Base-by-base conservation (phyloP, 2,888 invertebrate species). In the Eremobia ochroleuca region DNA sequence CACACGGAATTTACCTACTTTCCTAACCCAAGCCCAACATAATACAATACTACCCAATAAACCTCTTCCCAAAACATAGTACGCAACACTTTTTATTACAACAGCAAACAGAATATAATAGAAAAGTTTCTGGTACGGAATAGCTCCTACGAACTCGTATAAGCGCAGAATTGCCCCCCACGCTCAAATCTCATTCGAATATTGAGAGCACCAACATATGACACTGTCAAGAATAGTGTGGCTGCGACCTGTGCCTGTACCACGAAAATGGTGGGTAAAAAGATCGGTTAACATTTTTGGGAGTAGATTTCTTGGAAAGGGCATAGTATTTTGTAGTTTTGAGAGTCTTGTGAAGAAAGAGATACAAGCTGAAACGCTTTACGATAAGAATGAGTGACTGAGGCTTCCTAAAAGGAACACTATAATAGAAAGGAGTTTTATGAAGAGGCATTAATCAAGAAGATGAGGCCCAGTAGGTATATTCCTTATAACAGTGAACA, bases 151-250 rank as follows among this genome's bases (percentile, higher is more conserved):
- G n/a, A 70, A 65, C 73, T 70, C 74, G 77, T 76, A 55, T 69
- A 76, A 62, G 73, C 59, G 31, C 52, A 61, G 69, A 85, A 86
- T 87, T 71, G 73, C 59, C 76, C 85, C 85, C 85, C 75, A 49
- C 70, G 77, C 86, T 82, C 85, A 59, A 77, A 87, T 86, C 85
- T 86, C 82, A 79, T 81, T 86, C 73, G 79, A 85, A 85, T 81
- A 78, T 73, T 73, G 76, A 77, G 73, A 74, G 67, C 58, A 62
- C 52, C 62, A 61, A 34, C 70, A 69, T 70, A 79, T 79, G 77
- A 83, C 73, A 62, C 64, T 64, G 31, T 71, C 71, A 73, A 76
- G 61, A 78, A 83, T 79, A 71, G 72, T 77, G 55, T 71, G 59
- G 65, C 34, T 37, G 59, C 31, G 62, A 82, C 66, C 78, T 68